Percentiles rank a stretch among this genome's conserved stretches.
Conservation (phyloP, 2,888 invertebrate species). For the Oxyscelio sp. region DNA sequence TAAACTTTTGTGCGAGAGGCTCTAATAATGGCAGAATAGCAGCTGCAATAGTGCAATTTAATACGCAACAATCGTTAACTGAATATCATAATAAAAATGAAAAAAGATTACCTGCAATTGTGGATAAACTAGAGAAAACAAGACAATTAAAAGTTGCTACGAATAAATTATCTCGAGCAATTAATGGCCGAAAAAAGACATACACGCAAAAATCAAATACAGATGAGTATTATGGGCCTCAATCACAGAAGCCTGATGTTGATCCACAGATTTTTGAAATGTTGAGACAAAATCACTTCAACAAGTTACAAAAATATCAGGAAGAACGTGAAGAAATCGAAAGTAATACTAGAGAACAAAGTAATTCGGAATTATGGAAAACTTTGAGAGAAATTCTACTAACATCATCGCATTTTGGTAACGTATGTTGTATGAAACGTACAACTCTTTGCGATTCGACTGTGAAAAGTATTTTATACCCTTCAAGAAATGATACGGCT, state of each 20-base stretch:
- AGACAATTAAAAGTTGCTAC: slow-evolving; percentile 6
- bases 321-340: slow-evolving; percentile 19
- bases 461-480: slow-evolving; percentile 66
- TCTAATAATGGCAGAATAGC: slow-evolving; percentile 37
- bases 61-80: slow-evolving; percentile 12
- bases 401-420: slow-evolving; percentile 65
- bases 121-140: slow-evolving; percentile 3
- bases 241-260: slow-evolving; percentile 25
- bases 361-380: slow-evolving; percentile 54
- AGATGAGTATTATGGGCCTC: background rate
- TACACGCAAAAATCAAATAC: background rate
- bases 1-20: slow-evolving; percentile 36
- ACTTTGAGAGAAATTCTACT: slow-evolving; percentile 37
- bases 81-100: slow-evolving; percentile 14
- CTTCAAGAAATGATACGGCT: background rate
- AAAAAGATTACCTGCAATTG: background rate
- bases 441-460: slow-evolving; percentile 46
- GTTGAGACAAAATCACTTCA: slow-evolving; percentile 14
- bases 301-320: background rate
- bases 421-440: slow-evolving; percentile 44
- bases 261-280: slow-evolving; percentile 1
- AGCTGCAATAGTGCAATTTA: slow-evolving; percentile 38
- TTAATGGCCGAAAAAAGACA: background rate
- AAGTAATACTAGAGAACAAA: slow-evolving; percentile 52
- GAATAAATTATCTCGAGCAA: background rate